A percentile compares a stretch with the other conserved stretches of the same genome.
These are phyloP conservation scores for Falco berigora DNA, from an alignment of 2,797 vertebrate species.

Conservation along the genomic window DNA sequence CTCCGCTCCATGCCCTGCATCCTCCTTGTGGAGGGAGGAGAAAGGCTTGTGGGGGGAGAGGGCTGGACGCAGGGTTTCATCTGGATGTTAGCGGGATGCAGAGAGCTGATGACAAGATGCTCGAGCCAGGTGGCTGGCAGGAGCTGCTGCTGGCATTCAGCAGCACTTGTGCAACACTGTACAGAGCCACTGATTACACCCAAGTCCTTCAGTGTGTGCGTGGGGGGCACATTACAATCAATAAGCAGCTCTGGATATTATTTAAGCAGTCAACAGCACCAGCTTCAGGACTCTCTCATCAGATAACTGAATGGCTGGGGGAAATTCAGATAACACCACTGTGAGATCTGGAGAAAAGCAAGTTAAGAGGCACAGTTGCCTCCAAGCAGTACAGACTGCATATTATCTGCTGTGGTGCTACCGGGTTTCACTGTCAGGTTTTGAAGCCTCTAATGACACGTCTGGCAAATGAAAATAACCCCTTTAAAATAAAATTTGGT, in stretches of 20 bases:
- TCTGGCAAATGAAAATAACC: neutral
- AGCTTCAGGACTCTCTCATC: neutral
- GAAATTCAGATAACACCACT: neutral
- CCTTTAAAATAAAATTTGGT: neutral
- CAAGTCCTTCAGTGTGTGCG: neutral
- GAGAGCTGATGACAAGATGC: neutral
- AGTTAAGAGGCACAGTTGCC: neutral
- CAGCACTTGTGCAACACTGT: neutral
- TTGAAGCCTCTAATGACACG: neutral
- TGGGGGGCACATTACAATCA: neutral
- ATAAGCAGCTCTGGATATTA: neutral
- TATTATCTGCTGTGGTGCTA: neutral
- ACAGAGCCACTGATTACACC: neutral
- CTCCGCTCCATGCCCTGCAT: neutral
- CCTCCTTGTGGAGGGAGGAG: neutral
- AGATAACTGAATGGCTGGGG: neutral
- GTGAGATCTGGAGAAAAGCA: neutral
- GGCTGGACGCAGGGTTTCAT: rapidly evolving
- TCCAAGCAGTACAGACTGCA: neutral
- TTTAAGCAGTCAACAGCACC: neutral
- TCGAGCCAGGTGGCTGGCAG: neutral
- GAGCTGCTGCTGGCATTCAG: neutral
- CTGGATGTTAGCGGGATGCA: neutral
- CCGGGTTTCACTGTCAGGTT: neutral
- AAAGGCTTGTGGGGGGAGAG: neutral